phyloP scores from a whole-genome alignment of 64 coral and sea anemone genomes.

The Stylophora pistillata region DNA sequence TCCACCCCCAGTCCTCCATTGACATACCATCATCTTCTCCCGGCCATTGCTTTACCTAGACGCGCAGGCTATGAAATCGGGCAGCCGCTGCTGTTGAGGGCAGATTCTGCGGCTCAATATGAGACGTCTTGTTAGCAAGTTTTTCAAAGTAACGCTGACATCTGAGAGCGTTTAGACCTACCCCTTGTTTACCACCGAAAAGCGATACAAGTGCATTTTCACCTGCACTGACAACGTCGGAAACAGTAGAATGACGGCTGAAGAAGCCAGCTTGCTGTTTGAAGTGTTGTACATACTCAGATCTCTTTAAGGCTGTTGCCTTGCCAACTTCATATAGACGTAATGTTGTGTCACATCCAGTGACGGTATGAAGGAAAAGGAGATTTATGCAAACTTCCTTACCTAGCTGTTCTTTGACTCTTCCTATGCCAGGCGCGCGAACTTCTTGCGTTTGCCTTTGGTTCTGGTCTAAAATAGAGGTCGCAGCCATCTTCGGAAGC shows the following conservation, averaged over 20 bases:
- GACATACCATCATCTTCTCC: conserved; percentile 30
- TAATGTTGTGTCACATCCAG: conserved; percentile 40
- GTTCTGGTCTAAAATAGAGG: conserved; percentile 44
- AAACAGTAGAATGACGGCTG: conserved; percentile 5
- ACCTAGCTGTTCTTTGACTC: conserved; percentile 16
- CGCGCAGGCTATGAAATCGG: conserved; percentile 31
- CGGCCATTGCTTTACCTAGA: conserved; percentile 32
- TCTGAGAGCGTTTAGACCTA: conserved; percentile 34
- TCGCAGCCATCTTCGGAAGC: neutral
- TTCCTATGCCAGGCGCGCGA: conserved; percentile 28
- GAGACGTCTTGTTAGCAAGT: conserved; percentile 39
- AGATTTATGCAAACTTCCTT: conserved; percentile 34
- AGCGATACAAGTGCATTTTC: conserved; percentile 48
- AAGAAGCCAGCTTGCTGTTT: conserved; percentile 48
- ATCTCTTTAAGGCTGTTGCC: conserved; percentile 35
- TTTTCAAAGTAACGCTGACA: conserved; percentile 50
- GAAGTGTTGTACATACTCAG: neutral
- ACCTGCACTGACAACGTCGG: conserved; percentile 30
- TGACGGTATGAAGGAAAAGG: conserved; percentile 34
- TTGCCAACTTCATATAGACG: conserved; percentile 40
- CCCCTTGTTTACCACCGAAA: conserved; percentile 25
- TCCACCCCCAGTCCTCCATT: conserved; percentile 41
- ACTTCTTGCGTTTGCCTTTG: conserved; percentile 25
- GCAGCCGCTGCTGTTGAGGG: conserved; percentile 7
- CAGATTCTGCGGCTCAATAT: no score